phyloP scores from a whole-genome alignment of 2,113 vertebrate genomes.

The Stictonetta naevosa region DNA sequence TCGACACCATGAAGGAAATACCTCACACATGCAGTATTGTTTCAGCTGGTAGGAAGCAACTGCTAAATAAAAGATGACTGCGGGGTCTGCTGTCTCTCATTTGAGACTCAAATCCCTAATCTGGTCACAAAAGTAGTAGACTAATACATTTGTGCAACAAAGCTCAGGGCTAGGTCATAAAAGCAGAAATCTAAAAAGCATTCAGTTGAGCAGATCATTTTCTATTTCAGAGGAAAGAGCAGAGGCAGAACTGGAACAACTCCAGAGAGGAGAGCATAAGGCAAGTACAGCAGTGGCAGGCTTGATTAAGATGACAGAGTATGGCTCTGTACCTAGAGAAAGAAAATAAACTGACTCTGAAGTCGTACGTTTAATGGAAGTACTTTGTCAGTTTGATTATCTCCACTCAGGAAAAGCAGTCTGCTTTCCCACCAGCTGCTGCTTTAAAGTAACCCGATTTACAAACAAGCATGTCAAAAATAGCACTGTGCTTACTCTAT shows the following conservation, averaged over 20 bases:
- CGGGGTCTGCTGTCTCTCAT: accelerated
- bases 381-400: not conserved
- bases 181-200: not conserved
- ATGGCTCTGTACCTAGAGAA: not conserved
- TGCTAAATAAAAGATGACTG: not conserved
- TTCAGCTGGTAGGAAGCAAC: conserved; percentile 12
- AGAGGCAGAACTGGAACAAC: not conserved
- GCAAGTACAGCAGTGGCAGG: accelerated
- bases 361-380: not conserved
- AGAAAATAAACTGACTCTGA: not conserved
- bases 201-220: not conserved
- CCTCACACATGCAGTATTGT: not conserved
- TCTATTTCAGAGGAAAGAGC: not conserved
- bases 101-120: not conserved
- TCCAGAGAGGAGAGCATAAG: not conserved
- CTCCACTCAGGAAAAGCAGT: not conserved
- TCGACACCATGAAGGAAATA: not conserved
- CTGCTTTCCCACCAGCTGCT: not conserved
- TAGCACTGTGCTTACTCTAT: not conserved
- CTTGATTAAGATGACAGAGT: not conserved
- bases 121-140: not conserved
- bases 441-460: not conserved
- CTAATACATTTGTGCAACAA: not conserved
- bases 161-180: not conserved
- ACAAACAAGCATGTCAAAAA: not conserved